Conservation (phyloP, 2,113 vertebrate genomes). For the Lagopus muta region DNA sequence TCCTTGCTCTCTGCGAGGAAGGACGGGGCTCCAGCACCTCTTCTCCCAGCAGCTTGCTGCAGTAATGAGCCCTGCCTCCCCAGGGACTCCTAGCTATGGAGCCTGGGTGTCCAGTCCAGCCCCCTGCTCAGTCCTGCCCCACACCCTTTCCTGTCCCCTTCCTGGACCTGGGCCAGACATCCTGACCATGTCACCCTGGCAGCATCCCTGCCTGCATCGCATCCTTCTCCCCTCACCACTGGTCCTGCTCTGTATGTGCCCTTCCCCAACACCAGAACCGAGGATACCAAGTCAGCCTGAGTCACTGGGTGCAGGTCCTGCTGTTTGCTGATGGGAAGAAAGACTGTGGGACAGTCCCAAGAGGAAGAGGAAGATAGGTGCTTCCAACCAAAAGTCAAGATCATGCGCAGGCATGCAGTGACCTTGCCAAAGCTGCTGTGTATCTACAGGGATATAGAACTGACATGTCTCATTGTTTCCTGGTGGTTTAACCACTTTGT, state of each 20-base stretch:
- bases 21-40: background rate
- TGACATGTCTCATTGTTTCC: background rate
- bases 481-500: background rate
- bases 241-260: accelerated
- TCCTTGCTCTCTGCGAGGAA: background rate
- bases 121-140: constrained; percentile 1
- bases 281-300: background rate
- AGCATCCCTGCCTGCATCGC: background rate
- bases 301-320: background rate
- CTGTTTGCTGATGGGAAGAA: background rate
- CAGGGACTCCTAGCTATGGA: background rate
- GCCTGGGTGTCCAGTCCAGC: background rate
- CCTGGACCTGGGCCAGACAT: background rate
- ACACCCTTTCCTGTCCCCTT: background rate
- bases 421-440: background rate
- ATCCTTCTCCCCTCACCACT: background rate
- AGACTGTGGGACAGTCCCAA: background rate
- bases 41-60: accelerated
- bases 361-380: background rate
- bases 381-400: background rate
- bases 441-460: background rate
- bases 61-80: constrained; percentile 33
- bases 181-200: accelerated
- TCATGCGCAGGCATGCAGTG: background rate
- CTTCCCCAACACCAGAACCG: background rate